phyloP scores from a whole-genome alignment of 2,797 vertebrate genomes.

The Coregonus sp. region DNA sequence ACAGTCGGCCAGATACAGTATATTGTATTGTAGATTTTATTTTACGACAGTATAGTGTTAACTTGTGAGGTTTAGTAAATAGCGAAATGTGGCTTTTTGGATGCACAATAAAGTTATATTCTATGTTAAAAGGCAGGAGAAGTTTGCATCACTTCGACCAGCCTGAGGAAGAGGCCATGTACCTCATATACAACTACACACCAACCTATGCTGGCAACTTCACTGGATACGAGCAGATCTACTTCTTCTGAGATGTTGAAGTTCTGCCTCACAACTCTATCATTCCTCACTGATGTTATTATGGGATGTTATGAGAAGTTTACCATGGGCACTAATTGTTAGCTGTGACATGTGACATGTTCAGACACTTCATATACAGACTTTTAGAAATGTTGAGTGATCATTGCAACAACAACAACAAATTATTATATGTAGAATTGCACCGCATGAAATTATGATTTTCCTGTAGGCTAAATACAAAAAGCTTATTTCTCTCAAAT shows the following conservation, averaged over 20 bases:
- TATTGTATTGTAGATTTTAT: background rate
- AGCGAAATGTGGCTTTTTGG: background rate
- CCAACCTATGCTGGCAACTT: conserved; percentile 72
- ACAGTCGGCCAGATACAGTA: background rate
- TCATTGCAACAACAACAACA: background rate
- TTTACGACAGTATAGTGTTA: background rate
- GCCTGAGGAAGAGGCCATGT: conserved; percentile 64
- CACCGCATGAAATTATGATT: background rate
- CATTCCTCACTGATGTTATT: background rate
- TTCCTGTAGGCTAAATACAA: background rate
- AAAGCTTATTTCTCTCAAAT: too few relatives aligned
- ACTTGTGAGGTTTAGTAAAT: background rate
- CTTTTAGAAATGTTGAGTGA: background rate
- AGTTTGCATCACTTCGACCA: conserved; percentile 74
- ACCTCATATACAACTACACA: conserved; percentile 77
- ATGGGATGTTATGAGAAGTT: too few relatives aligned
- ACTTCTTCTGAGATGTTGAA: conserved; percentile 69
- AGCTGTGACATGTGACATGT: too few relatives aligned
- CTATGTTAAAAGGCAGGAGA: conserved; percentile 68
- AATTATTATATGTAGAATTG: background rate
- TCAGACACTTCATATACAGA: too few relatives aligned
- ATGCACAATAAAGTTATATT: background rate
- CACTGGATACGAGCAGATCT: conserved; percentile 76
- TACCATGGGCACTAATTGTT: too few relatives aligned
- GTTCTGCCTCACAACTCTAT: background rate